Conservation (phyloP, 2,113 vertebrate species). For the Anguilla rostrata region DNA sequence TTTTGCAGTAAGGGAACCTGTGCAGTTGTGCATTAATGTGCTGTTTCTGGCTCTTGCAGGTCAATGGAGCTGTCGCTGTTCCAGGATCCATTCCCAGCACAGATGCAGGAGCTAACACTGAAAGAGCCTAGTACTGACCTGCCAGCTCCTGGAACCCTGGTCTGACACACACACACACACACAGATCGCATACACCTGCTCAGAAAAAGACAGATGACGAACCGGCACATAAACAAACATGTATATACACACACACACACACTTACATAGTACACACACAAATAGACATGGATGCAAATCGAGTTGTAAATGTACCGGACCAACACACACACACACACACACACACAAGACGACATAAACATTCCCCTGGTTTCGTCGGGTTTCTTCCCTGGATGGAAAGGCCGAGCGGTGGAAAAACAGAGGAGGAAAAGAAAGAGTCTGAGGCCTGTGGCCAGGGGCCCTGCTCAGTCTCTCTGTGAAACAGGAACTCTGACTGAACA, state of each 20-base stretch:
- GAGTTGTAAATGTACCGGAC: neutral
- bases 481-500: neutral
- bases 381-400: conserved; percentile 13
- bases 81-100: conserved; percentile 62
- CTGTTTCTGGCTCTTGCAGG: conserved; percentile 53
- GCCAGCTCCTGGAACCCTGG: conserved; percentile 78
- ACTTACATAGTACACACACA: conserved; percentile 22
- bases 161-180: conserved; percentile 58
- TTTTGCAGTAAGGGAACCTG: neutral
- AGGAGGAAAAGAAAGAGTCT: neutral
- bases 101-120: conserved; percentile 72
- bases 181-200: too few relatives aligned
- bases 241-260: conserved; percentile 27
- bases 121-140: conserved; percentile 65
- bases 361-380: neutral
- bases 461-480: neutral
- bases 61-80: conserved; percentile 70
- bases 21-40: neutral
- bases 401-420: neutral
- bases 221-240: neutral
- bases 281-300: neutral
- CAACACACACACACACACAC: neutral
- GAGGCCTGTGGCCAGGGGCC: neutral
- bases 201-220: neutral
- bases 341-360: neutral